Conservation (phyloP, 2,888 invertebrate genomes). For the Drosophila gaucha region DNA sequence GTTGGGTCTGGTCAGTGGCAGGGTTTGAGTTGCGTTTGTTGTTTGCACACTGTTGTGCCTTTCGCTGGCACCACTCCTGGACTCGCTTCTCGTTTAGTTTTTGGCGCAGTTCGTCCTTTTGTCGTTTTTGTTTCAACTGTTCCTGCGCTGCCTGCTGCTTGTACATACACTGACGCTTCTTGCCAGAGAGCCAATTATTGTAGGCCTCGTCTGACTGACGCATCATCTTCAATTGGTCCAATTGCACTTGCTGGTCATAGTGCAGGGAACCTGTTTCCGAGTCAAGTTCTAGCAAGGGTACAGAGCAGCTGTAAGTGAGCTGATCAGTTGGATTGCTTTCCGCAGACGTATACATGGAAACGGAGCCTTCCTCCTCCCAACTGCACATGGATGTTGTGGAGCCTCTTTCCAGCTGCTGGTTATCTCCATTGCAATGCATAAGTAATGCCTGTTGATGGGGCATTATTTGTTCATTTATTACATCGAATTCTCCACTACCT, state of each 20-base stretch:
- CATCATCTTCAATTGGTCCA: conserved; percentile 35
- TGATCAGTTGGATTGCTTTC: conserved; percentile 19
- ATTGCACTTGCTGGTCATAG: conserved; percentile 34
- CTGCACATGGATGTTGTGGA: conserved; percentile 69
- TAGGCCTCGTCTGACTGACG: conserved; percentile 74
- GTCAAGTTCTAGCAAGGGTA: conserved; percentile 79
- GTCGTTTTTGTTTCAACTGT: conserved; percentile 59
- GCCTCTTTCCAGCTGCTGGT: conserved; percentile 26
- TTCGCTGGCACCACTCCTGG: conserved; percentile 75
- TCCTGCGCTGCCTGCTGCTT: conserved; percentile 50
- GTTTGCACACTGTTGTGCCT: conserved; percentile 41
- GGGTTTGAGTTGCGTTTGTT: neutral
- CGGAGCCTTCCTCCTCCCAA: conserved; percentile 63
- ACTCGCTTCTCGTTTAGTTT: conserved; percentile 62
- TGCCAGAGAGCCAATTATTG: conserved; percentile 82
- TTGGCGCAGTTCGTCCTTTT: conserved; percentile 38
- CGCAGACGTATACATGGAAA: conserved; percentile 14
- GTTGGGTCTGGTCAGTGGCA: neutral
- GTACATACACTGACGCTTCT: conserved; percentile 63
- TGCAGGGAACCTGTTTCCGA: conserved; percentile 60
- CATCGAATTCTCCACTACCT: neutral
- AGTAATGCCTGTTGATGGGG: neutral
- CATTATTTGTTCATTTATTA: neutral
- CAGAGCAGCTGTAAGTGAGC: conserved; percentile 46
- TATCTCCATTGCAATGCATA: neutral